A percentile compares a stretch with the other conserved stretches of the same genome.
These are phyloP conservation scores for Diorhabda carinulata DNA, from an alignment of 1,140 invertebrate genomes.

Conservation along the genomic window DNA sequence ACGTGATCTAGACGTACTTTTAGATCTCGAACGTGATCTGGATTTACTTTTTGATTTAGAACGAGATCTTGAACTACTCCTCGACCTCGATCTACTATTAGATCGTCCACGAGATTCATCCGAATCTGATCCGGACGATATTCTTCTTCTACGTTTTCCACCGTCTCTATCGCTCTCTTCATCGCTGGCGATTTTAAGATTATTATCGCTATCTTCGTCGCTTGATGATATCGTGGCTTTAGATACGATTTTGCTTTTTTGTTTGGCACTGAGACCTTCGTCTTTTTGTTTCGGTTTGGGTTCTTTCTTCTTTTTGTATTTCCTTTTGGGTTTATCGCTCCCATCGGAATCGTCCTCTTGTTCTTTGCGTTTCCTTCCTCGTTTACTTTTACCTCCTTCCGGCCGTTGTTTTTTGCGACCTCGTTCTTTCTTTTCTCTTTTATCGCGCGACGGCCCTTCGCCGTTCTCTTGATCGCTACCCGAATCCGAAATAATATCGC, in stretches of 20 bases:
- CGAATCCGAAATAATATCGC: slow-evolving; percentile 68
- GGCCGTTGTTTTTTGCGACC: slow-evolving; percentile 28
- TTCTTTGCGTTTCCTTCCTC: slow-evolving; percentile 48
- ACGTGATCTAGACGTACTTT: slow-evolving; percentile 30
- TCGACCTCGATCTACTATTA: slow-evolving; percentile 36
- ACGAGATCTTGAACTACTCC: slow-evolving; percentile 37
- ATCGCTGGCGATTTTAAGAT: slow-evolving; percentile 58
- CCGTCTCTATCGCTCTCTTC: slow-evolving; percentile 56
- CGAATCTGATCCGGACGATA: slow-evolving; percentile 50
- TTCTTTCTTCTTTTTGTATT: slow-evolving; percentile 51
- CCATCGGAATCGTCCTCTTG: slow-evolving; percentile 52
- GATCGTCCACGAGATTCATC: slow-evolving; percentile 34
- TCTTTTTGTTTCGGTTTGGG: slow-evolving; percentile 45
- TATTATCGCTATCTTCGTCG: slow-evolving; percentile 79
- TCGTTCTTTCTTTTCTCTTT: slow-evolving; percentile 49
- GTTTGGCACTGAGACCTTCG: slow-evolving; percentile 75
- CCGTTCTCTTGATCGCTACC: slow-evolving; percentile 58
- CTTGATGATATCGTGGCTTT: slow-evolving; percentile 94
- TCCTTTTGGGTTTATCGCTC: slow-evolving; percentile 58
- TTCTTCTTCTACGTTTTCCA: slow-evolving; percentile 46
- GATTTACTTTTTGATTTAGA: slow-evolving; percentile 32
- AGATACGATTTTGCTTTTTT: slow-evolving; percentile 83
- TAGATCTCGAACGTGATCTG: slow-evolving; percentile 36
- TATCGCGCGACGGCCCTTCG: slow-evolving; percentile 41
- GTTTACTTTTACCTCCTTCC: slow-evolving; percentile 43